Base-by-base conservation (phyloP, 1,140 invertebrate genomes). In the Drosophila mauritiana region DNA sequence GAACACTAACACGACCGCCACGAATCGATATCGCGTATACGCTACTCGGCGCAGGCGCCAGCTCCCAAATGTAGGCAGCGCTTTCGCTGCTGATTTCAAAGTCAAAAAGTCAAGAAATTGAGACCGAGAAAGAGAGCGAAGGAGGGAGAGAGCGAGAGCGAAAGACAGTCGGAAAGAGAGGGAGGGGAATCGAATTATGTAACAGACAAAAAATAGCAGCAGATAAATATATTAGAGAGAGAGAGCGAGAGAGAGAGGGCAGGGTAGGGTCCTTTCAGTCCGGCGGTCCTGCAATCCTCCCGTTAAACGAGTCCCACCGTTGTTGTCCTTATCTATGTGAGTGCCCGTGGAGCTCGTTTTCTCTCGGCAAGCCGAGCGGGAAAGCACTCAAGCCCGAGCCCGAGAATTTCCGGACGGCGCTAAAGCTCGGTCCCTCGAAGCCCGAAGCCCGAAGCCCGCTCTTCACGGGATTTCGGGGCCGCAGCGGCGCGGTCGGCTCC, bases 31-130 rank as follows among this genome's bases (percentile, higher is more conserved):
- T 22, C 72, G 53, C 40, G 53, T 73, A 8, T 31, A 10, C 31
- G 31, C 31, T 31, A 13, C 7, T 40, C 37, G 22, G 83, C 82
- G 83, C 83, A 86, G 65, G 83, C 83, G 81, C 78, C 42, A 52
- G 68, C 81, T 70, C 83, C 51, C 31, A 63, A 56, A 86, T 69
- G 76, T 86, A 88, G 79, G 84, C 83, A 86, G 75, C 67, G 64
- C 58, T 67, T 70, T 37, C 17, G 62, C 49, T 43, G 61, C 70
- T 83, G 74, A 86, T 86, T 88, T 86, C 83, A 86, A 86, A 88
- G 83, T 86, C 83, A 86, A 86, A 86, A 88, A 88, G 83, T 86
- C 83, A 86, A 86, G 81, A 78, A 57, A 82, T 37, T 42, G 57
- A 63, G 68, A 56, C 36, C 48, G 67, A 54, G 64, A 73, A 34